Evolutionary conservation across 2,113 vertebrate species (phyloP), one percentile per base, ranked within the genome.

Genomic region (Phocoena phocoena): DNA sequence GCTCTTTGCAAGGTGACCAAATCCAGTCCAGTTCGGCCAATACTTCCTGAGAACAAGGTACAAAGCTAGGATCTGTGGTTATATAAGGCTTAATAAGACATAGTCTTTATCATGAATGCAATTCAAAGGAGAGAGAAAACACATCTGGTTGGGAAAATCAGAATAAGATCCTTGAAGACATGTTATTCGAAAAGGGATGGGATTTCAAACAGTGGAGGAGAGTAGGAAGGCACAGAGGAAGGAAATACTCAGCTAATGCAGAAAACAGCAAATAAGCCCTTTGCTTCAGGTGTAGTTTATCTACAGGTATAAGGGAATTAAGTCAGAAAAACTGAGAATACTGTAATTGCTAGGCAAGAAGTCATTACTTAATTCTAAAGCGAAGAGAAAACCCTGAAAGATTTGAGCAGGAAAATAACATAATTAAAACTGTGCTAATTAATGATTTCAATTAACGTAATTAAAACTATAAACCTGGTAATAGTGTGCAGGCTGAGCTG

Each of bases 381-480:
- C 68, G 90, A 97, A 95, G 63, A 92, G 74, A 88, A 96, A 89
- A 92, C 25, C 21, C 74, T 83, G 73, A 36, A 94, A 94, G 93
- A 79, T 93, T 53, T 93, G 68, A 93, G 62, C 73, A 96, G 55
- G 71, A 96, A 97, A 94, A 90, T 92, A 88, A 68, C 80, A 85
- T 88, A 80, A 93, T 97, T 95, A 97, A 96, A 96, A 88, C n/a
- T 67, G 28, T 21, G 81, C 67, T 92, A 65, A 93, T 88, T 81
- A 86, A 95, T 96, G 33, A 65, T 71, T 95, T 96, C 90, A 92
- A 95, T 95, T 79, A 94, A 84, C 50, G 55, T 86, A 97, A 96
- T 96, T 96, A 87, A 95, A 93, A 79, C 73, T 62, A 41, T 90
- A 90, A 96, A 86, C 96, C 79, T 81, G 44, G 17, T 55, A 65